Evolutionary conservation across 2,888 invertebrate species (phyloP).

Genomic region (Erebia ligea): DNA sequence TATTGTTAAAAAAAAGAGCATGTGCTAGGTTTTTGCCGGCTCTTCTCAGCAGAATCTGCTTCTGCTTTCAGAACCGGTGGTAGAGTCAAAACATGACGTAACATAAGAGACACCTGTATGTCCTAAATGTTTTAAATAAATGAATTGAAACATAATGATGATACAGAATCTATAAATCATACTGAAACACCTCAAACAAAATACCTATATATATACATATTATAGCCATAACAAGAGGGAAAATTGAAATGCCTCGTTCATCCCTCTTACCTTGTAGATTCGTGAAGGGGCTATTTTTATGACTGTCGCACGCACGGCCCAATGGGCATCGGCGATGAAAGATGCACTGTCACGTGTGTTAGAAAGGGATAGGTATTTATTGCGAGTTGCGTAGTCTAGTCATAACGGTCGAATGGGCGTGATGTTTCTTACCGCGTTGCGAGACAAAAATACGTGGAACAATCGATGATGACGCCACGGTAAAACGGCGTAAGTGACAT

Average conservation of each 20-base stretch:
- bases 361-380: conserved; percentile 73
- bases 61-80: too few relatives aligned
- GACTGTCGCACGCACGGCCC: conserved; percentile 81
- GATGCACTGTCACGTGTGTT: conserved; percentile 71
- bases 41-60: too few relatives aligned
- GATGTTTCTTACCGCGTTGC: conserved; percentile 82
- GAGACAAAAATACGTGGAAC: conserved; percentile 82
- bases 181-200: conserved; percentile 59
- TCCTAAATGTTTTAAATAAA: too few relatives aligned
- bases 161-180: conserved; percentile 4
- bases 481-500: conserved; percentile 65
- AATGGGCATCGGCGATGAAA: conserved; percentile 76
- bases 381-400: conserved; percentile 77
- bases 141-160: too few relatives aligned
- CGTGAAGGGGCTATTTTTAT: conserved; percentile 83
- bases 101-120: too few relatives aligned
- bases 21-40: too few relatives aligned
- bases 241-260: conserved; percentile 72
- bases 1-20: too few relatives aligned
- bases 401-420: conserved; percentile 84
- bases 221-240: conserved; percentile 72
- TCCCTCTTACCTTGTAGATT: conserved; percentile 70
- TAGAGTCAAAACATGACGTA: too few relatives aligned
- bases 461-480: conserved; percentile 69
- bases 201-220: conserved; percentile 46